Evolutionary conservation across 2,113 vertebrate species (phyloP).

Genomic region (Collichthys lucidus): DNA sequence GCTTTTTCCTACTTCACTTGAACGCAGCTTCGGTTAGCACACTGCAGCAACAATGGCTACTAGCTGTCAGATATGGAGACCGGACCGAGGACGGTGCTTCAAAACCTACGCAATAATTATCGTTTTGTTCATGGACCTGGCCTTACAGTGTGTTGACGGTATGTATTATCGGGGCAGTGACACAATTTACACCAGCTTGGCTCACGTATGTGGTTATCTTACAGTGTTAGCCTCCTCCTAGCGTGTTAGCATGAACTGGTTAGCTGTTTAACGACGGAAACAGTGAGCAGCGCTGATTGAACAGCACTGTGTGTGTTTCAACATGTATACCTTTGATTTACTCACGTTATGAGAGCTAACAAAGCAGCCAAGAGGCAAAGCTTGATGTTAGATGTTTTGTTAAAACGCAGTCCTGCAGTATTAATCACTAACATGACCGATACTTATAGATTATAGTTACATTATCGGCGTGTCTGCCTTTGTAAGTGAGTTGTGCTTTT

Average conservation of each 20-base stretch:
- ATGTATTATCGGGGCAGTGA: not conserved
- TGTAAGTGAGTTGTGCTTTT: not conserved
- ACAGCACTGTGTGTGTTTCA: not conserved
- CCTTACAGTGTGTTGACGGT: conserved; percentile 78
- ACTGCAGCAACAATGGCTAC: conserved; percentile 73
- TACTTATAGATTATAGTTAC: not conserved
- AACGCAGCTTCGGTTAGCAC: conserved; percentile 32
- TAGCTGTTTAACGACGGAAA: conserved; percentile 11
- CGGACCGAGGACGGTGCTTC: conserved; percentile 66
- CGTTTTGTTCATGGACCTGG: conserved; percentile 74
- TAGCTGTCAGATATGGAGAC: conserved; percentile 64
- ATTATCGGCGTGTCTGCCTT: not conserved
- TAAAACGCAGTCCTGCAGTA: too few relatives aligned
- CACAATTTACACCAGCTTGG: not conserved
- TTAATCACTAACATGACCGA: not conserved
- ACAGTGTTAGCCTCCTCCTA: conserved; percentile 22
- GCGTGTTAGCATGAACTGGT: conserved; percentile 35
- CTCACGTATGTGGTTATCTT: not conserved
- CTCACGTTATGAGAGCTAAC: not conserved
- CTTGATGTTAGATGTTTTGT: not conserved
- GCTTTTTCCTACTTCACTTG: not conserved
- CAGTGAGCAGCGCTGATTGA: not conserved
- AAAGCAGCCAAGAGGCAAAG: not conserved
- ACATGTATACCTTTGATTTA: not conserved
- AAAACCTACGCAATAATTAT: conserved; percentile 70